phyloP scores from a whole-genome alignment of 2,888 invertebrate genomes.

The Odontothrips loti region DNA sequence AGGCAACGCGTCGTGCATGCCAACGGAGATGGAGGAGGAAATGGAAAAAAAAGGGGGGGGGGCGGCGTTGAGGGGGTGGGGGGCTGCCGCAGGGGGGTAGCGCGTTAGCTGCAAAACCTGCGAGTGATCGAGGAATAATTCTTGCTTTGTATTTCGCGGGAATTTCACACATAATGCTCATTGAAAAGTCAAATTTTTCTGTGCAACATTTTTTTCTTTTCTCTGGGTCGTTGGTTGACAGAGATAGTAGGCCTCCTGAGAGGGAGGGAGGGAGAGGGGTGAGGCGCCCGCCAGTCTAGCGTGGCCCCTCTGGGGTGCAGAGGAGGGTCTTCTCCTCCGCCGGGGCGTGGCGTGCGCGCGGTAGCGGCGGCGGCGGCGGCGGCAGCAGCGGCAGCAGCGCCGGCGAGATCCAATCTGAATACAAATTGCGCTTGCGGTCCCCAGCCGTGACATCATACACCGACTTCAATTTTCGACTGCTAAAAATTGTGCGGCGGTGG shows the following conservation, averaged over 20 bases:
- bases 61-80: background rate
- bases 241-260: no score
- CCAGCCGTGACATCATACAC: conserved; percentile 25
- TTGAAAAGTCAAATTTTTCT: no score
- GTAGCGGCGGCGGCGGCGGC: background rate
- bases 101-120: no score
- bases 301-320: no score
- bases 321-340: background rate
- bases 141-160: no score
- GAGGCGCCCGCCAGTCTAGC: no score
- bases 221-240: no score
- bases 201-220: no score
- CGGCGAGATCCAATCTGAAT: conserved; percentile 10
- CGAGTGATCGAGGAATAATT: background rate
- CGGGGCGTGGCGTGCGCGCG: background rate
- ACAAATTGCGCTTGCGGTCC: conserved; percentile 24
- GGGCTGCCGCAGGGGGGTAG: background rate
- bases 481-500: conserved; percentile 8
- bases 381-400: background rate
- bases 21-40: background rate
- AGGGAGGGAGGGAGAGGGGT: no score
- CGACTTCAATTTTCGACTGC: conserved; percentile 26
- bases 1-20: conserved; percentile 11
- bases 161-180: no score
- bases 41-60: background rate